phyloP scores from a whole-genome alignment of 92 coral and sea anemone species.

The Phenganax marumi region DNA sequence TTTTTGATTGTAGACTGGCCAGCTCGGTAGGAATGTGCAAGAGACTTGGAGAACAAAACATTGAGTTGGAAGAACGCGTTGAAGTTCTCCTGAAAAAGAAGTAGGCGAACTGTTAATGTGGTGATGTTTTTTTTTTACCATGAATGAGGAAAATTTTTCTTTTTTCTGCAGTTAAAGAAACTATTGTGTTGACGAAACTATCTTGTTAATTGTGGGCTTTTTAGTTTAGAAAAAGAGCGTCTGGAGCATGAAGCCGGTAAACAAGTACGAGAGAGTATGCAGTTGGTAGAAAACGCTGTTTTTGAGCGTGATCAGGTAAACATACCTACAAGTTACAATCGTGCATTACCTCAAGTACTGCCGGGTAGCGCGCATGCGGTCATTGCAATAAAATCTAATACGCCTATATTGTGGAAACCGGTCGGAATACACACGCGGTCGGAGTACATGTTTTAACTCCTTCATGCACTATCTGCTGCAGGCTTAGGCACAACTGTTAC shows the following conservation, averaged over 20 bases:
- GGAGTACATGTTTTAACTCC: too few species aligned
- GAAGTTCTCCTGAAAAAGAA: slow-evolving; percentile 71
- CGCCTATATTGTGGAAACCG: too few species aligned
- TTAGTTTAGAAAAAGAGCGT: slow-evolving; percentile 78
- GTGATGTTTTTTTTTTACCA: too few species aligned
- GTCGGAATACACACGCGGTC: too few species aligned
- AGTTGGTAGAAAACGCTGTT: slow-evolving; percentile 95
- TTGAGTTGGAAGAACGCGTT: slow-evolving; percentile 75
- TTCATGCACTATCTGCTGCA: too few species aligned
- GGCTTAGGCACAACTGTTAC: too few species aligned
- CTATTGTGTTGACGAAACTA: too few species aligned
- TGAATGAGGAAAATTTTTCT: too few species aligned
- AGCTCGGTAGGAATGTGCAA: slow-evolving; percentile 74
- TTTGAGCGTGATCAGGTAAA: slow-evolving; percentile 95
- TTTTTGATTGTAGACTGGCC: slow-evolving; percentile 57
- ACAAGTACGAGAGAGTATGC: slow-evolving; percentile 95
- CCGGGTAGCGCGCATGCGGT: too few species aligned
- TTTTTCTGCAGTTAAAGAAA: too few species aligned
- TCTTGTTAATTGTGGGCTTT: not conserved
- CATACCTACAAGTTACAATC: not conserved
- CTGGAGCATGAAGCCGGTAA: slow-evolving; percentile 91
- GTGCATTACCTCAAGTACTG: not conserved
- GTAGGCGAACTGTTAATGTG: slow-evolving; percentile 39
- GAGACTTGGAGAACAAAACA: slow-evolving; percentile 71
- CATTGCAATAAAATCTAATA: too few species aligned